Percentiles rank a stretch among this genome's conserved stretches.
These are phyloP conservation scores for Urosaurus nigricauda DNA, from an alignment of 2,797 vertebrate species.

Conservation along the genomic window DNA sequence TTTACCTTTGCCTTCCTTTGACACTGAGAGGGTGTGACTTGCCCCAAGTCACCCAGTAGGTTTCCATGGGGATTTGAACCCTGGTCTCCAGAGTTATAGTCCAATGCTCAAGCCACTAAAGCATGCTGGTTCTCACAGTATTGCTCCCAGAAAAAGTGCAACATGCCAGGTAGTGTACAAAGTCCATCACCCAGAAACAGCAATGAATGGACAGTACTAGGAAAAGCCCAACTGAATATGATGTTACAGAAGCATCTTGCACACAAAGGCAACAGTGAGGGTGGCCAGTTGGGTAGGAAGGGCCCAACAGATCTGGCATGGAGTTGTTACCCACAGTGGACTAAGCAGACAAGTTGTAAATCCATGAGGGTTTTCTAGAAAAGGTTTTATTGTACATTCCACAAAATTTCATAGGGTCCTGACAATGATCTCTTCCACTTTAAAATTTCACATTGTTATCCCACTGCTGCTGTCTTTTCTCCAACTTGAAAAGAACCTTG, in stretches of 20 bases:
- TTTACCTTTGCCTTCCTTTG: too few relatives aligned
- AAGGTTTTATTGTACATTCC: not conserved
- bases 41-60: too few relatives aligned
- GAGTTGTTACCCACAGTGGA: not conserved
- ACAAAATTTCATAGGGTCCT: not conserved
- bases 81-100: too few relatives aligned
- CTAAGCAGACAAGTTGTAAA: not conserved
- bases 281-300: not conserved
- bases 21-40: too few relatives aligned
- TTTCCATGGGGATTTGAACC: too few relatives aligned
- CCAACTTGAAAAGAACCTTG: not conserved
- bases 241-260: not conserved
- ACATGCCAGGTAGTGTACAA: not conserved
- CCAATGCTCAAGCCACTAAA: too few relatives aligned
- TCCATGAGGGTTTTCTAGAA: not conserved
- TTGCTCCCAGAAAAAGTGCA: too few relatives aligned
- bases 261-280: not conserved
- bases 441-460: not conserved
- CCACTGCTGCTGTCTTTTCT: not conserved
- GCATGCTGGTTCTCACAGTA: too few relatives aligned
- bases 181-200: not conserved
- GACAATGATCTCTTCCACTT: not conserved
- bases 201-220: too few relatives aligned
- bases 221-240: not conserved
- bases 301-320: not conserved